Evolutionary conservation across 2,888 invertebrate genomes (phyloP).

Genomic region (Euproctis similis): DNA sequence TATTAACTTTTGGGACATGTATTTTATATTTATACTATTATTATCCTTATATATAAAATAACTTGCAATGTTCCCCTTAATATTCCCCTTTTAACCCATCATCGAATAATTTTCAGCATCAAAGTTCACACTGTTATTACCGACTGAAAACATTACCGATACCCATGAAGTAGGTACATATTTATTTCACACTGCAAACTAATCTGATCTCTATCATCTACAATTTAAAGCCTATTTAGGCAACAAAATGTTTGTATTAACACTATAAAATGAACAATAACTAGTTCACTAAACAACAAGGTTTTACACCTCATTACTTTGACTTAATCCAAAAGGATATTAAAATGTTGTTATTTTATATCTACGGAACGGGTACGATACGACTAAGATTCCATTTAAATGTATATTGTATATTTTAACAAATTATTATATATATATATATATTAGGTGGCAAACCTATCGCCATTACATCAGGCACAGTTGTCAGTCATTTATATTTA

Average conservation of each 20-base stretch:
- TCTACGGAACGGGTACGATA: conserved; percentile 27
- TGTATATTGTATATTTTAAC: too few species aligned
- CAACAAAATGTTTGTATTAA: conserved; percentile 11
- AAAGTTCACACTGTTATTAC: conserved; percentile 13
- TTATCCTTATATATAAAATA: too few species aligned
- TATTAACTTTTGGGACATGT: too few species aligned
- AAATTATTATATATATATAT: too few species aligned
- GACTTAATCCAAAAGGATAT: conserved; percentile 41
- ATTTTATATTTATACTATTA: too few species aligned
- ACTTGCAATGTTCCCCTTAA: too few species aligned
- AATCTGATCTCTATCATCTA: conserved; percentile 12
- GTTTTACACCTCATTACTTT: conserved; percentile 57
- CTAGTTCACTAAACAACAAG: conserved; percentile 55
- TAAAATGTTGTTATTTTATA: conserved; percentile 20
- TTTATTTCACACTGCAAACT: conserved; percentile 6
- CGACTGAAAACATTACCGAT: conserved; percentile 20
- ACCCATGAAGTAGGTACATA: conserved; percentile 7
- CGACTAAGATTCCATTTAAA: too few species aligned
- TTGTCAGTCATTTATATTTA: too few species aligned
- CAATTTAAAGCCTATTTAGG: conserved; percentile 12
- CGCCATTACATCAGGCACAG: too few species aligned
- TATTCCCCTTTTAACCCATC: too few species aligned
- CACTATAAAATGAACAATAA: conserved; percentile 35
- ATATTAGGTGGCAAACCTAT: too few species aligned
- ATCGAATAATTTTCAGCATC: conserved; percentile 2